Base-by-base conservation (phyloP, 2,888 invertebrate species). In the Argyra leucocephala region DNA sequence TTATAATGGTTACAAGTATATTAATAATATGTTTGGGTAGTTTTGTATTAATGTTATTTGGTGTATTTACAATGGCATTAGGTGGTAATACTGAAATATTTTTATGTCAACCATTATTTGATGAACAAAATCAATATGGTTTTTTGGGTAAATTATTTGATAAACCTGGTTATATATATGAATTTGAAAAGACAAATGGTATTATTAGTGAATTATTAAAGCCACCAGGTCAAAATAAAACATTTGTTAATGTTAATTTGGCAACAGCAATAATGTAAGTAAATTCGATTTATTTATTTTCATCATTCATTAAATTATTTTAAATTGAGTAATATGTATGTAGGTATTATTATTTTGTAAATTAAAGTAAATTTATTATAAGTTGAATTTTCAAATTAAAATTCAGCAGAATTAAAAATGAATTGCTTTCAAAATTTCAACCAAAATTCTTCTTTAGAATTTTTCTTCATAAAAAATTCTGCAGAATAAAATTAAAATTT, bases 91-190 rank as follows among this genome's bases (percentile, higher is more conserved):
- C 76, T 4, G 79, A 80, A 69, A 75, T 80, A 37, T 84, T 89
- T 72, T 79, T 90, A 1, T 91, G 91, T 72, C 85, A 87, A 65
- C 86, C 89, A 0, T 80, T 91, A 58, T 86, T 88, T 80, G 88
- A 85, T 69, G 79, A 84, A 66, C 0, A 82, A 23, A 60, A 31
- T 6, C 71, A 87, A 68, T 90, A 86, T 73, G 80, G 80, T 36
- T 83, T 85, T 18, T 77, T 91, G 60, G 83, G 85, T 65, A 83
- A 84, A 68, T 81, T 90, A 31, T 79, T 91, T 67, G 89, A 91
- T 72, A 80, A 82, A 65, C 86, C 85, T 0, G 88, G 88, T 18
- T 83, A 86, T 64, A 78, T 87, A 0, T 83, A 85, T 72, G 81
- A 82, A 10, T 81, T 83, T 70, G 81, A 79, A 65, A 75, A 76